Conservation (phyloP, 2,113 vertebrate species). For the Peromyscus californicus region DNA sequence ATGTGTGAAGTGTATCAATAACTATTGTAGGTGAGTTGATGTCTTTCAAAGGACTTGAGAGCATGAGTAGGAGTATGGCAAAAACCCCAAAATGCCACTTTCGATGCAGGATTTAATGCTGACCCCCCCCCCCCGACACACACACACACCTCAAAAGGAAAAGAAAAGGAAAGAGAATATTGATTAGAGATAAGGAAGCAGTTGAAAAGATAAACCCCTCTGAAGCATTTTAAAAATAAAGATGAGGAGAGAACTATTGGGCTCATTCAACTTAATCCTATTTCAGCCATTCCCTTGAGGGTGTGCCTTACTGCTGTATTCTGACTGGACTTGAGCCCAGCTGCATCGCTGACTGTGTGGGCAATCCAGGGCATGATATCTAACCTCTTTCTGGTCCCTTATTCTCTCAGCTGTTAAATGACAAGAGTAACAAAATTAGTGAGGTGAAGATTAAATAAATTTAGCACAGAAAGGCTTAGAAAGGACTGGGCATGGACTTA, state of each 20-base stretch:
- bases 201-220: constrained; percentile 24
- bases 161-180: neutral
- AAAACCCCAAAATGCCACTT: constrained; percentile 45
- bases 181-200: constrained; percentile 57
- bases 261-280: neutral
- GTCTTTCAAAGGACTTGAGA: constrained; percentile 40
- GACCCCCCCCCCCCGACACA: neutral
- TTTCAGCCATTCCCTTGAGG: neutral
- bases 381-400: neutral
- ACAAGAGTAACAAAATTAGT: neutral
- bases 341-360: neutral
- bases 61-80: neutral
- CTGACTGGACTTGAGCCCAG: too few species aligned
- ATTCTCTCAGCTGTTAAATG: neutral
- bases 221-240: constrained; percentile 32
- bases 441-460: constrained; percentile 49
- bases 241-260: constrained; percentile 62
- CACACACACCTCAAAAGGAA: neutral
- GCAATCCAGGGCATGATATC: neutral
- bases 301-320: neutral
- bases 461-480: neutral
- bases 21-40: constrained; percentile 56
- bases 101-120: constrained; percentile 52
- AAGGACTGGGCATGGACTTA: neutral
- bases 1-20: constrained; percentile 35